Percentiles rank a stretch among this genome's conserved stretches.
Evolutionary conservation across 2,888 invertebrate genomes (phyloP).

Genomic region (Zootermopsis nevadensis): DNA sequence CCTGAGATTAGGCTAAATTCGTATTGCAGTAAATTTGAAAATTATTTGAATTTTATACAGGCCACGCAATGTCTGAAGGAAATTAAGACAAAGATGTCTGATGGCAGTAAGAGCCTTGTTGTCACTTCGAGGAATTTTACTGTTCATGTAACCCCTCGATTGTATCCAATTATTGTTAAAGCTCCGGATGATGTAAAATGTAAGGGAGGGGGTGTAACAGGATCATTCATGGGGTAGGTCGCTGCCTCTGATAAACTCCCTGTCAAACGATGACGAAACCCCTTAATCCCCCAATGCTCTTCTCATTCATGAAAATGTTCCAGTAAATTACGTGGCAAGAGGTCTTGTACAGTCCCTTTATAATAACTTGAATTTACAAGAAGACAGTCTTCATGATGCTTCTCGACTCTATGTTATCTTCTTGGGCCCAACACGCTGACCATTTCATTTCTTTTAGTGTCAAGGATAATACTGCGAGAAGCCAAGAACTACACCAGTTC

Average conservation of each 20-base stretch:
- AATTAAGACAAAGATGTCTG: not conserved
- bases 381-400: no score
- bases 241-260: slow-evolving; percentile 11
- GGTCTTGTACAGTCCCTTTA: not conserved
- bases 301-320: slow-evolving; percentile 38
- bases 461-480: no score
- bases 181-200: not conserved
- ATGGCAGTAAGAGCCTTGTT: not conserved
- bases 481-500: no score
- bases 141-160: slow-evolving; percentile 25
- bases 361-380: no score
- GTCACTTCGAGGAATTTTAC: not conserved
- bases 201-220: slow-evolving; percentile 38
- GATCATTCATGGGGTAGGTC: slow-evolving; percentile 49
- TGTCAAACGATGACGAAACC: slow-evolving; percentile 46
- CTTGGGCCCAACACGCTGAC: no score
- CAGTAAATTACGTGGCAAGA: slow-evolving; percentile 31
- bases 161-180: slow-evolving; percentile 38
- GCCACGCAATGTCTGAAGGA: no score
- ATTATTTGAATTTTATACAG: no score
- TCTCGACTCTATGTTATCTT: no score
- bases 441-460: no score
- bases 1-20: no score
- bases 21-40: no score
- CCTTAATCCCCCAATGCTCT: slow-evolving; percentile 36